Percentiles rank a stretch among this genome's conserved stretches.
Evolutionary conservation across 2,888 invertebrate genomes (phyloP).

Genomic region (Danaus chrysippus): DNA sequence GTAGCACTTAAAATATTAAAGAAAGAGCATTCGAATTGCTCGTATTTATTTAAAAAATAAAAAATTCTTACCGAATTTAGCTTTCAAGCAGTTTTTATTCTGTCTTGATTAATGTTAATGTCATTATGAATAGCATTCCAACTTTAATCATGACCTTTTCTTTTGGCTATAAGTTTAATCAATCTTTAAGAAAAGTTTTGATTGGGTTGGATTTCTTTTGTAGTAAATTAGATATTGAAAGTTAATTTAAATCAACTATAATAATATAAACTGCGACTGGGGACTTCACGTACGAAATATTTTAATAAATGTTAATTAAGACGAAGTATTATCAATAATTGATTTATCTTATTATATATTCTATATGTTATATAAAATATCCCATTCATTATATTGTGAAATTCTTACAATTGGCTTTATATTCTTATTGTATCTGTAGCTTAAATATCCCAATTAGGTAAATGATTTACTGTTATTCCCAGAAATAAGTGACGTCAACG

Average conservation of each 20-base stretch:
- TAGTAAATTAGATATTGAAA: slow-evolving; percentile 9
- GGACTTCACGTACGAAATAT: too few relatives aligned
- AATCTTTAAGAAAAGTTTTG: slow-evolving; percentile 36
- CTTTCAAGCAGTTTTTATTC: slow-evolving; percentile 36
- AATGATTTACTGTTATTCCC: slow-evolving; percentile 16
- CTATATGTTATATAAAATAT: too few relatives aligned
- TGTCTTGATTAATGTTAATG: slow-evolving; percentile 42
- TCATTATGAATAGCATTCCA: slow-evolving; percentile 37
- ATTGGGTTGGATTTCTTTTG: slow-evolving; percentile 27
- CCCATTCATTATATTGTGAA: neutral
- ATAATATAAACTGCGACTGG: too few relatives aligned
- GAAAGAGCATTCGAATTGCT: slow-evolving; percentile 25
- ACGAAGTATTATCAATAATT: too few relatives aligned
- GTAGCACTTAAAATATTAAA: slow-evolving; percentile 26
- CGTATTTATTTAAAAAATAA: slow-evolving; percentile 34
- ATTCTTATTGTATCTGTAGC: neutral
- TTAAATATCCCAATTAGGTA: slow-evolving; percentile 15
- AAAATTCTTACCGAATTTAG: slow-evolving; percentile 32
- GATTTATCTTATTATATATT: too few relatives aligned
- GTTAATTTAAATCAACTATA: neutral
- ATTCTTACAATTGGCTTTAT: neutral
- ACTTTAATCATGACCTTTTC: slow-evolving; percentile 41
- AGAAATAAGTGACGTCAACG: slow-evolving; percentile 40
- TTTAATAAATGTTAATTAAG: too few relatives aligned
- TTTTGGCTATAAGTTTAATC: slow-evolving; percentile 33